Percentiles rank a stretch among this genome's conserved stretches.
Conservation (phyloP, 2,113 vertebrate species). For the Zosterops japonicus region DNA sequence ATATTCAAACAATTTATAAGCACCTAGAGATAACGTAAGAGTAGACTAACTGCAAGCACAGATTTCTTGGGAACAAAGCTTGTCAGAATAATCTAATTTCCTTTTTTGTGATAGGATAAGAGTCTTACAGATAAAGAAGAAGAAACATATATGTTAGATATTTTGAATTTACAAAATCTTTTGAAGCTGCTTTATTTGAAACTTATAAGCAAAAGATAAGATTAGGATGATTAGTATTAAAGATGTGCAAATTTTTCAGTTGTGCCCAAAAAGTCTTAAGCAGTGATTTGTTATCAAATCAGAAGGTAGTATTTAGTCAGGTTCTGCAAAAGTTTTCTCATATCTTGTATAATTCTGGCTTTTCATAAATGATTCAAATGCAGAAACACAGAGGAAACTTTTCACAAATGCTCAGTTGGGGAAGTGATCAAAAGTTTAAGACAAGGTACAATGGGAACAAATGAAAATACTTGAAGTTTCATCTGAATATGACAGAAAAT, state of each 20-base stretch:
- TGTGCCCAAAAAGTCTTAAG: background rate
- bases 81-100: constrained; percentile 34
- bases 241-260: background rate
- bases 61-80: constrained; percentile 8
- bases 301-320: background rate
- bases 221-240: background rate
- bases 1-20: constrained; percentile 30
- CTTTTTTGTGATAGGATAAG: background rate
- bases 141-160: background rate
- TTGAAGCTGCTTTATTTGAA: background rate
- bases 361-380: background rate
- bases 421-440: background rate
- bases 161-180: constrained; percentile 10
- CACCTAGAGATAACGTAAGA: background rate
- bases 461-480: background rate
- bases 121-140: background rate
- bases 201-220: background rate
- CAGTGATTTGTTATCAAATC: background rate
- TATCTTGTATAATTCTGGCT: background rate
- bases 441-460: background rate
- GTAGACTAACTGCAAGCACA: background rate
- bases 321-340: background rate
- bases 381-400: background rate
- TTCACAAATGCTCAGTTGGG: background rate
- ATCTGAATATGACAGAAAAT: background rate